These are phyloP conservation scores for Emmelina monodactyla DNA, from an alignment of 2,888 invertebrate species.

Conservation along the genomic window DNA sequence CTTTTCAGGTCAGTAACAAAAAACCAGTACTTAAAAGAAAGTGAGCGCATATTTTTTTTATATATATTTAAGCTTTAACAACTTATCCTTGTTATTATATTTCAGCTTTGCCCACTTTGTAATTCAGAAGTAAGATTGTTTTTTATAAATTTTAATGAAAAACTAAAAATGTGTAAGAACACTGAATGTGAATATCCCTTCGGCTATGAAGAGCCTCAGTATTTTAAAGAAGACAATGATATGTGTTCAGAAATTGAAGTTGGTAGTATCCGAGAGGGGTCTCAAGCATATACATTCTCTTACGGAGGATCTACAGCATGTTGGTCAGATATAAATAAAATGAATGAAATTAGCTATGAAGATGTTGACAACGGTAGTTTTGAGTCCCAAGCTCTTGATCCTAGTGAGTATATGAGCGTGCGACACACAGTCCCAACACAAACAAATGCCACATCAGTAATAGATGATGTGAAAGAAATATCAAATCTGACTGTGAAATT, in stretches of 20 bases:
- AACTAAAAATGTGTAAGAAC: slow-evolving; percentile 42
- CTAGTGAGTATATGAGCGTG: slow-evolving; percentile 1
- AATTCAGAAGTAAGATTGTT: slow-evolving; percentile 25
- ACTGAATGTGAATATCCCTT: slow-evolving; percentile 38
- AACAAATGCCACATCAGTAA: neutral
- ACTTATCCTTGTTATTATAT: no score
- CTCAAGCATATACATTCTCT: slow-evolving; percentile 6
- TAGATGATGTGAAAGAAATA: neutral
- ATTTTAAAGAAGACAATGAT: slow-evolving; percentile 24
- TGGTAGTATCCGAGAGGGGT: slow-evolving; percentile 10
- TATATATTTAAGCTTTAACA: no score
- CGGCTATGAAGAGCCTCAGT: slow-evolving; percentile 29
- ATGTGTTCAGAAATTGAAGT: slow-evolving; percentile 18
- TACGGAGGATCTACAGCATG: slow-evolving; percentile 20
- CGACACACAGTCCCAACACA: neutral
- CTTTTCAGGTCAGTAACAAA: no score
- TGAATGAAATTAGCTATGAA: slow-evolving; percentile 20
- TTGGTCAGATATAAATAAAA: slow-evolving; percentile 28
- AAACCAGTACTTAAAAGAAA: no score
- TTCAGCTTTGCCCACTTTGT: slow-evolving; percentile 42
- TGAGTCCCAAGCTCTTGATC: slow-evolving; percentile 14
- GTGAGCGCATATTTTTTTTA: no score
- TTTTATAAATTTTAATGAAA: slow-evolving; percentile 34
- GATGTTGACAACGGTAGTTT: no score
- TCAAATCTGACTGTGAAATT: neutral